Base-by-base conservation (phyloP, 1,140 invertebrate species). In the Proctacanthus coquilletti region DNA sequence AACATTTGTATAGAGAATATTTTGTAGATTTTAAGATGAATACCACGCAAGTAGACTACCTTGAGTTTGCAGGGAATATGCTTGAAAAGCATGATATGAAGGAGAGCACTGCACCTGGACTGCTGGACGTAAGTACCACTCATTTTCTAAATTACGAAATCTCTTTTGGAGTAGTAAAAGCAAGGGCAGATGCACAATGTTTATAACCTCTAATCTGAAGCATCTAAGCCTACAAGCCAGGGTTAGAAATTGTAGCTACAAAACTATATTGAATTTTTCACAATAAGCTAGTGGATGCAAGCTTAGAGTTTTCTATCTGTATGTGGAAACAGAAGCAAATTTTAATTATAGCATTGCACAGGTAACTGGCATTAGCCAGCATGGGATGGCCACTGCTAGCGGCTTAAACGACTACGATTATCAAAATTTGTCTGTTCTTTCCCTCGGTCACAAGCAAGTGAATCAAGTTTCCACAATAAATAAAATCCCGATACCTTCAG, bases 371-470 rank as follows among this genome's bases (percentile, higher is more conserved):
- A 51, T 60, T 4, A 56, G 42, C 37, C 56, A 59, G 32, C 53
- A 60, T 45, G 51, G 52, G n/a, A 53, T 55, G 27, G 49, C 56
- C 23, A 59, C 56, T 2, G 56, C 50, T 23, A 93, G 87, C 71
- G 91, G 91, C 13, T 62, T 89, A 18, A 80, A 82, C 50, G 86
- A 93, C 53, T 74, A 76, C 56, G 89, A 95, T 55, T 96, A 96
- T 68, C 86, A 87, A 38, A 77, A 69, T 48, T 60, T 80, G 29
- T 75, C 72, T 45, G 68, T 76, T 11, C 49, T 71, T 13, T 71
- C 81, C 21, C 51, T 74, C 21, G 73, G 72, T 39, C 47, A 49
- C 23, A 65, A 80, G 49, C 66, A 72, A 42, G 66, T 83, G 46
- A 78, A 82, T 44, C 85, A 91, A 57, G 67, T 94, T 47, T 77